phyloP scores from a whole-genome alignment of 2,888 invertebrate genomes.

The Melieria picta region DNA sequence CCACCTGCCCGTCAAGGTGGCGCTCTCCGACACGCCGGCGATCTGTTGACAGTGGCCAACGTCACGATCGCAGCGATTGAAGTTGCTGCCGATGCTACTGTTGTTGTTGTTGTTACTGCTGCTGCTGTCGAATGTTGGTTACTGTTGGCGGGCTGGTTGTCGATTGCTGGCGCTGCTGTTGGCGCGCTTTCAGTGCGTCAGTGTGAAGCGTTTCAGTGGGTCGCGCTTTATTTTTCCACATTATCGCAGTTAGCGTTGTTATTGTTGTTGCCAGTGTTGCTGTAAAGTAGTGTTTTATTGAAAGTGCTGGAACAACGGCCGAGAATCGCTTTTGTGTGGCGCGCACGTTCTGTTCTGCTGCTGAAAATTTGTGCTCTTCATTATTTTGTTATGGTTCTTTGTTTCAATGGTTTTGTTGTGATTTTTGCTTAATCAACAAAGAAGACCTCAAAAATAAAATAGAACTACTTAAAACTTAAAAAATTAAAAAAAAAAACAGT shows the following conservation, averaged over 20 bases:
- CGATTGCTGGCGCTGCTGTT: neutral
- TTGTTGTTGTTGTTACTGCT: constrained; percentile 6
- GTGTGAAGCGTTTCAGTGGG: no score
- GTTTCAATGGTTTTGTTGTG: no score
- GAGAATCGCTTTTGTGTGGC: no score
- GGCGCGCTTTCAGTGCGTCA: no score
- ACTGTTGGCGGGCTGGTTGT: neutral
- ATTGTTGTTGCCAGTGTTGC: neutral
- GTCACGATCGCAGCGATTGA: constrained; percentile 20
- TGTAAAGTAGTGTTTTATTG: neutral
- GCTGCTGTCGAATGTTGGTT: neutral
- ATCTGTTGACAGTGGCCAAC: constrained; percentile 26
- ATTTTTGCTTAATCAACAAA: no score
- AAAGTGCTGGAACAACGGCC: neutral
- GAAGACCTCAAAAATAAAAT: no score
- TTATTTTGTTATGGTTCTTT: no score
- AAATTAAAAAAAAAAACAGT: no score
- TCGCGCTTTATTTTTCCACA: no score
- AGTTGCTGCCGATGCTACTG: constrained; percentile 3
- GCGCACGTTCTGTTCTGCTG: no score
- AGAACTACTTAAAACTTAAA: no score
- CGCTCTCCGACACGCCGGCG: constrained; percentile 9
- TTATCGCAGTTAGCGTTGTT: neutral
- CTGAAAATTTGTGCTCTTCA: no score
- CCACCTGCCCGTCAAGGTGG: neutral